Percentiles rank a stretch among this genome's conserved stretches.
Conservation (phyloP, 2,797 vertebrate genomes). For the Tokudaia muenninki region DNA sequence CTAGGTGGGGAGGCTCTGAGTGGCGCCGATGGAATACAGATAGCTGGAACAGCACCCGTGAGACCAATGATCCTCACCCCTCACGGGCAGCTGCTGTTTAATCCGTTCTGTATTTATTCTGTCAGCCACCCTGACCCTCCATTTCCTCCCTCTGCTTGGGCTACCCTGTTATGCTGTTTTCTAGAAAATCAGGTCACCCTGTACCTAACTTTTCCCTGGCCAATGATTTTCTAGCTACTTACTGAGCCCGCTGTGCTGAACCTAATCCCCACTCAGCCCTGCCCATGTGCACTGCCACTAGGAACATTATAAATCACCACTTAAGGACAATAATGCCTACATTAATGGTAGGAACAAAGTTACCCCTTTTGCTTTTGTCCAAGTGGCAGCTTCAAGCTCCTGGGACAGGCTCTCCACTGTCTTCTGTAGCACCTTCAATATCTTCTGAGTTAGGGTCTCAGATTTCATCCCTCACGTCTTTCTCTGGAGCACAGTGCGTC, state of each 20-base stretch:
- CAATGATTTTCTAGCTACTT: slow-evolving; percentile 37
- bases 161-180: slow-evolving; percentile 54
- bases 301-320: slow-evolving; percentile 17
- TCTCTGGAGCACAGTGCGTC: not conserved
- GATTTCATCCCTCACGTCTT: not conserved
- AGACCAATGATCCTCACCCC: not conserved
- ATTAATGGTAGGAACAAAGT: not conserved
- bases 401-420: not conserved
- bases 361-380: not conserved
- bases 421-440: not conserved
- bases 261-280: slow-evolving; percentile 30
- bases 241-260: slow-evolving; percentile 1
- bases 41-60: fast-evolving
- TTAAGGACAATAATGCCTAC: not conserved
- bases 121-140: not conserved
- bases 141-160: not conserved
- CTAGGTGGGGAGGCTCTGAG: not conserved
- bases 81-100: not conserved
- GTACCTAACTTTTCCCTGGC: slow-evolving; percentile 41
- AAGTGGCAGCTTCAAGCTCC: not conserved
- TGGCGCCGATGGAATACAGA: not conserved
- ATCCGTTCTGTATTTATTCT: not conserved
- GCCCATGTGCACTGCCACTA: not conserved
- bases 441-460: slow-evolving; percentile 8
- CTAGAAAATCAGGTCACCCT: slow-evolving; percentile 67